These are phyloP conservation scores for Mionectes macconnelli DNA, from an alignment of 2,113 vertebrate species.

Conservation along the genomic window DNA sequence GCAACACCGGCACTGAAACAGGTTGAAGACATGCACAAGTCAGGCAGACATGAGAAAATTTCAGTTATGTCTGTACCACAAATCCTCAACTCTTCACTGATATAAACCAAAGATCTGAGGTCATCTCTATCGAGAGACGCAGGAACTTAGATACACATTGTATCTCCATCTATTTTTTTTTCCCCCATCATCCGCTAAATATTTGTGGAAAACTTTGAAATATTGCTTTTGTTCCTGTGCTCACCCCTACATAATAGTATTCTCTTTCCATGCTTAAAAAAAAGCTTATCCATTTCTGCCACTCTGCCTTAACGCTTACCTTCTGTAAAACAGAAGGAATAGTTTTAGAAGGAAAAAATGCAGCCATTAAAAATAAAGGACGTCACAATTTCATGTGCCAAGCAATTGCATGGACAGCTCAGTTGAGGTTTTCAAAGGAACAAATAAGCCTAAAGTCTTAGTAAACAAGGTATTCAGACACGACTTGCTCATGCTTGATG, in stretches of 20 bases:
- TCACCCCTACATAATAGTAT: neutral
- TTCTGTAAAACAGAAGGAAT: neutral
- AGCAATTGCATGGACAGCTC: neutral
- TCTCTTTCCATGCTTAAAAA: neutral
- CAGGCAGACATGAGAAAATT: rapidly evolving
- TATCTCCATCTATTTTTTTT: neutral
- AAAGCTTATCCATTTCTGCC: neutral
- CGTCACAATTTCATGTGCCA: neutral
- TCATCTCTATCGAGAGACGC: neutral
- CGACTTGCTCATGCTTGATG: neutral
- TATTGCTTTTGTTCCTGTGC: neutral
- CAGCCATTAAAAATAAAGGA: neutral
- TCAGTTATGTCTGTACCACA: neutral
- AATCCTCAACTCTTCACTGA: neutral
- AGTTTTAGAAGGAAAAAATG: neutral
- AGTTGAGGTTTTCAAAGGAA: neutral
- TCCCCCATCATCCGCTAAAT: neutral
- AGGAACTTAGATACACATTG: neutral
- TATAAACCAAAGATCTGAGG: neutral
- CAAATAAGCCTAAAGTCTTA: neutral
- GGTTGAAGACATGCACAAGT: neutral
- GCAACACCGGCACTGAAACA: neutral
- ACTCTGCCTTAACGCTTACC: neutral
- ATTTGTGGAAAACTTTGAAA: neutral
- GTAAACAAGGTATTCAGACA: neutral